Base-by-base conservation (phyloP, 2,888 invertebrate genomes). In the Polyploca ridens region DNA sequence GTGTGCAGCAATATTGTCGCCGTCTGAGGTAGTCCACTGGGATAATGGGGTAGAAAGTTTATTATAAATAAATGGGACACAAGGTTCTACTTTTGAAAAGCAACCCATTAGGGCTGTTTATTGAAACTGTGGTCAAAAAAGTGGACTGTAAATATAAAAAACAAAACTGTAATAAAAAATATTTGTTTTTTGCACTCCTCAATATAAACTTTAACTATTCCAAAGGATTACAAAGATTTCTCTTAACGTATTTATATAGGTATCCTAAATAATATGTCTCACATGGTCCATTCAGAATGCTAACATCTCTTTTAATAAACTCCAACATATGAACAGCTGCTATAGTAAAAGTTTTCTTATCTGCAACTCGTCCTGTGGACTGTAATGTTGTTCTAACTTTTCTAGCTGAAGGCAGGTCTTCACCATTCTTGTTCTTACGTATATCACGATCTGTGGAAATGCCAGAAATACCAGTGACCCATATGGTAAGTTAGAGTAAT, bases 281-380 rank as follows among this genome's bases (percentile, higher is more conserved):
- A 90, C 90, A 65, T 44, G 87, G 80, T 64, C 84, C 87, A 73
- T 87, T 83, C 38, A 89, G 68, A 13, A 79, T 67, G 71, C 86
- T 89, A 63, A 91, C 77, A 64, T 91, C 91, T 65, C 78, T 77
- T 62, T 85, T 80, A 16, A 90, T 83, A 62, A 90, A 89, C 66
- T 89, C 82, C 41, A 89, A 64, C 73, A 84, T 87, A 63, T 85
- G 83, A 0, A 76, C 69, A 1, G 85, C 85, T 6, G 90, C 90
- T 7, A 78, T 70, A 13, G 79, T 90, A 68, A 90, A 86, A 3
- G 69, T 74, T 19, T 69, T 72, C 65, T 79, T 87, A 70, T 89
- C 87, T 58, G 75, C 84, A 16, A 89, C 86, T 5, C 88, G 79
- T 0, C 89, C 89, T 2, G 86, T 86, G 5, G 83, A 76, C 71